These are phyloP conservation scores for Lordiphosa fenestrarum DNA, from an alignment of 2,888 invertebrate genomes.

Conservation along the genomic window DNA sequence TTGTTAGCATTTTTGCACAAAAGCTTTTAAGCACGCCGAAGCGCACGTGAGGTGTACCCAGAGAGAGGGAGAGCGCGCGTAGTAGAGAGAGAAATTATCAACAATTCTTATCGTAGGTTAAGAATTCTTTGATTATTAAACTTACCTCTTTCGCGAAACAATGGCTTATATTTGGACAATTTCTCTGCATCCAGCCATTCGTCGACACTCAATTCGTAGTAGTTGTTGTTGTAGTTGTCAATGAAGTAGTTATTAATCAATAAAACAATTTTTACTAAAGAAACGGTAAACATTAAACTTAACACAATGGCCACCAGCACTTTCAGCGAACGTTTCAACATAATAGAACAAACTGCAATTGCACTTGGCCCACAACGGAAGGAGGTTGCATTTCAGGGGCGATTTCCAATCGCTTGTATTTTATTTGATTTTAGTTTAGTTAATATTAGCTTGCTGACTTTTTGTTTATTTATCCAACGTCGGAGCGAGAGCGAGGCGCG, in stretches of 20 bases:
- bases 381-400: too few relatives aligned
- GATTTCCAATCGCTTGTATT: too few relatives aligned
- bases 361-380: slow-evolving; percentile 13
- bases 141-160: slow-evolving; percentile 88
- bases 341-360: slow-evolving; percentile 52
- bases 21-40: slow-evolving; percentile 5
- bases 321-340: slow-evolving; percentile 80
- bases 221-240: slow-evolving; percentile 47
- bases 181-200: slow-evolving; percentile 89
- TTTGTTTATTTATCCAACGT: too few relatives aligned
- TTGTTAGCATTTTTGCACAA: background rate
- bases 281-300: slow-evolving; percentile 81
- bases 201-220: slow-evolving; percentile 84
- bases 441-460: too few relatives aligned
- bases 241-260: slow-evolving; percentile 81
- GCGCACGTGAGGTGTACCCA: slow-evolving; percentile 7
- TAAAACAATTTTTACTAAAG: slow-evolving; percentile 80
- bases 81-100: background rate
- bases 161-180: slow-evolving; percentile 85
- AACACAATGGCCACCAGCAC: slow-evolving; percentile 81
- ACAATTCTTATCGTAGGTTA: slow-evolving; percentile 9
- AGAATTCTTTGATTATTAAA: slow-evolving; percentile 35
- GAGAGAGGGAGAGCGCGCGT: background rate
- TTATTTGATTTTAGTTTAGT: too few relatives aligned
- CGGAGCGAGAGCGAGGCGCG: too few relatives aligned